Evolutionary conservation across 2,888 invertebrate genomes (phyloP).

Genomic region (Thelaira solivaga): DNA sequence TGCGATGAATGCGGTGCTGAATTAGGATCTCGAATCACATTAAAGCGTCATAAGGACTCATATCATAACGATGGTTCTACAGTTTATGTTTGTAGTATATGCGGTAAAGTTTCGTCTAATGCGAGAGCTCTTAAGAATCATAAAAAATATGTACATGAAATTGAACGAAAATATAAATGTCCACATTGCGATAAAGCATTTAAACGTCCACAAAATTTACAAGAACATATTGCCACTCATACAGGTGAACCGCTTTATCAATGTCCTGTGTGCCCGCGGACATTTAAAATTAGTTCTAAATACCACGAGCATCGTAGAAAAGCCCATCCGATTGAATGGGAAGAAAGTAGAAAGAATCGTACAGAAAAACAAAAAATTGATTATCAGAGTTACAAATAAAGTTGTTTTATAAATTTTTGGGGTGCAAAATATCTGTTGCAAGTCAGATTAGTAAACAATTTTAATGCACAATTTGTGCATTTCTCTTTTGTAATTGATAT

Average conservation of each 20-base stretch:
- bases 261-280: constrained; percentile 73
- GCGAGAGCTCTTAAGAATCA: constrained; percentile 64
- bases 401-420: no score
- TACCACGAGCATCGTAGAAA: constrained; percentile 76
- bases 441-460: no score
- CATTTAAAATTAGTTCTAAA: constrained; percentile 75
- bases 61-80: constrained; percentile 63
- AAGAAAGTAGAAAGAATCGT: constrained; percentile 61
- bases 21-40: constrained; percentile 59
- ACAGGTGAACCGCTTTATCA: constrained; percentile 74
- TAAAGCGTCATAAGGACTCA: constrained; percentile 63
- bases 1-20: constrained; percentile 63
- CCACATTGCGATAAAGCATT: constrained; percentile 66
- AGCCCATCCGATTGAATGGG: constrained; percentile 74
- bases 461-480: no score
- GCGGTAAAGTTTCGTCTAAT: constrained; percentile 64
- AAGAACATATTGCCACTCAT: constrained; percentile 75
- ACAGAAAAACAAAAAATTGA: constrained; percentile 51
- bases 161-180: constrained; percentile 64
- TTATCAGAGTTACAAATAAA: no score
- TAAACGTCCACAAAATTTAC: constrained; percentile 58
- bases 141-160: constrained; percentile 64
- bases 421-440: no score
- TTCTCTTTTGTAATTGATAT: no score
- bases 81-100: constrained; percentile 63